Percentiles rank a stretch among this genome's conserved stretches.
Conservation (phyloP, 2,113 vertebrate species). For the Gobiocypris rarus region DNA sequence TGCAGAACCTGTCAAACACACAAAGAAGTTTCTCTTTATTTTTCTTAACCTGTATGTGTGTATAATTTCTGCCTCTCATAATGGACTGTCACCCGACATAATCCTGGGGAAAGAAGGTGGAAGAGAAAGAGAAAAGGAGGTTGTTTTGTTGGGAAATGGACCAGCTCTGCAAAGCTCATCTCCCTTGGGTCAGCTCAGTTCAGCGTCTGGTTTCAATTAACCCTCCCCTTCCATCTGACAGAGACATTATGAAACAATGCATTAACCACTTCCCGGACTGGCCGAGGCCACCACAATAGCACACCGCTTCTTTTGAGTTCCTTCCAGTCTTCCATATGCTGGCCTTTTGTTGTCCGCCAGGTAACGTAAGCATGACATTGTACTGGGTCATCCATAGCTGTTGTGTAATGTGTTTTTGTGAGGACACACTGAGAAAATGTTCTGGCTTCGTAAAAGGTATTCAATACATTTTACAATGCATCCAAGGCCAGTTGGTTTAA, state of each 20-base stretch:
- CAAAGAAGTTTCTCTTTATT: not conserved
- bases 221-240: constrained; percentile 62
- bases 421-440: not conserved
- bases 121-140: constrained; percentile 42
- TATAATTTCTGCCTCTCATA: not conserved
- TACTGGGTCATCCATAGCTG: constrained; percentile 21
- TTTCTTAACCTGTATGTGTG: not conserved
- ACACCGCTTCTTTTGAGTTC: not conserved
- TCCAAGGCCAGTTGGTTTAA: not conserved
- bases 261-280: constrained; percentile 64
- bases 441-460: not conserved
- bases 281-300: constrained; percentile 32
- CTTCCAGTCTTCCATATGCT: not conserved
- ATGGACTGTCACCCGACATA: not conserved
- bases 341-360: not conserved
- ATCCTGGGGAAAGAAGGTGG: constrained; percentile 26
- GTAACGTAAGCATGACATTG: not conserved
- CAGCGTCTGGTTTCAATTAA: constrained; percentile 73
- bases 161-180: constrained; percentile 62
- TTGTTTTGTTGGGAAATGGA: constrained; percentile 62
- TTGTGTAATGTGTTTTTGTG: not conserved
- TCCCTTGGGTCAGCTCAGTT: constrained; percentile 60
- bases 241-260: constrained; percentile 60
- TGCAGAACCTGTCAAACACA: not conserved
- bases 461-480: not conserved